Evolutionary conservation across 1,140 invertebrate genomes (phyloP), one percentile per base, ranked within the genome.

Genomic region (Potamilus streckersoni): DNA sequence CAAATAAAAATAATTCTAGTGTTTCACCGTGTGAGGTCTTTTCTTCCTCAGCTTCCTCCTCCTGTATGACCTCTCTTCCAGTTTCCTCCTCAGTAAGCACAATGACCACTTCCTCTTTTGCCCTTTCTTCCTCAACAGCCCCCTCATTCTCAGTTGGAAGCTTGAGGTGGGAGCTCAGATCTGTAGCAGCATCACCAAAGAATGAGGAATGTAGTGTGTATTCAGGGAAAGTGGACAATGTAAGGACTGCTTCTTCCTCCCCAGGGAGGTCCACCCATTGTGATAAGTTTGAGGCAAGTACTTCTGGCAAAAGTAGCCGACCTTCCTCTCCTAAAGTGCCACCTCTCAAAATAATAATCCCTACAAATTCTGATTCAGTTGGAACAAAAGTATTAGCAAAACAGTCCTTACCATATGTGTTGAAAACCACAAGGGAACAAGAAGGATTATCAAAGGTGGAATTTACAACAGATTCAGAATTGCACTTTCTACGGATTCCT

Each of bases 271-370:
- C 38, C 38, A 49, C 38, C 38, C 38, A 49, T 49, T 49, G 38
- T 49, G 38, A 49, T 49, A 49, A 49, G 38, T 49, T 49, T 49
- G 38, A 49, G 38, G 38, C 38, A 49, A 11, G 38, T 49, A 49
- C 11, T 49, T 49, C 6, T 49, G 73, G 76, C 55, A 69, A 72
- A 71, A 79, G 83, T 61, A 86, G 82, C 74, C 73, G 85, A 71
- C 83, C 87, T n/a, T 83, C 82, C 19, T 85, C 85, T 17, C 85
- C 85, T 31, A 88, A 88, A 79, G 87, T 88, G 71, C 87, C 87
- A 27, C 87, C 87, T 17, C 73, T 88, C 38, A 87, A 85, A 82
- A 88, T 88, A 38, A 88, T 88, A 73, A 83, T 88, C 65, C 85
- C 85, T 27, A 79, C 83, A 31, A 87, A 88, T 75, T 80, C 77